Evolutionary conservation across 2,113 vertebrate genomes (phyloP).

Genomic region (Emydocephalus ijimae): DNA sequence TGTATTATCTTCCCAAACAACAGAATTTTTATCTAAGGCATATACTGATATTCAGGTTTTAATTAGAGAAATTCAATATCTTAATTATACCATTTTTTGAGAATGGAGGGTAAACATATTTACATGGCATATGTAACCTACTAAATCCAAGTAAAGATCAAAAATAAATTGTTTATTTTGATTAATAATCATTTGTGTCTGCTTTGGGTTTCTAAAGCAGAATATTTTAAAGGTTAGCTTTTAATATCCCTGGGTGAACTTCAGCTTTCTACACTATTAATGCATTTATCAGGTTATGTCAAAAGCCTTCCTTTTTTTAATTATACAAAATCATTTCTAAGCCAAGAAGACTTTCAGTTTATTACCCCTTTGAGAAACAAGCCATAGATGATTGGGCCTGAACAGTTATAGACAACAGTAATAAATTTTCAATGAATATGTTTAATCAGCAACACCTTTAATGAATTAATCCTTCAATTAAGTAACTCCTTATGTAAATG

Average conservation of each 20-base stretch:
- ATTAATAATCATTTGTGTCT: neutral
- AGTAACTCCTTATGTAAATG: neutral
- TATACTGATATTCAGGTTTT: neutral
- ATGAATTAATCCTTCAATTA: neutral
- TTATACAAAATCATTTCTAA: neutral
- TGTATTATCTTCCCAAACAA: neutral
- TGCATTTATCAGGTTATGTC: neutral
- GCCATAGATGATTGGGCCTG: neutral
- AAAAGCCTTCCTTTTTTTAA: neutral
- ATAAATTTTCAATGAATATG: neutral
- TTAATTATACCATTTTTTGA: neutral
- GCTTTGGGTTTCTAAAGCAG: neutral
- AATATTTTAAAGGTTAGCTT: neutral
- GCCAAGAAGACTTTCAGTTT: neutral
- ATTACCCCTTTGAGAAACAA: neutral
- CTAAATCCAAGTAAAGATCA: neutral
- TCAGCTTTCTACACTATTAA: neutral
- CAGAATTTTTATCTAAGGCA: neutral
- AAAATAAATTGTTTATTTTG: neutral
- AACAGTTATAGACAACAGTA: constrained; percentile 1
- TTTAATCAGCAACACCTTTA: neutral
- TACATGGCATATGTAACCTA: neutral
- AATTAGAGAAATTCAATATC: neutral
- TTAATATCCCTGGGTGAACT: neutral
- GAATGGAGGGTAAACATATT: neutral